phyloP scores from a whole-genome alignment of 23 tunicate genomes.

The Diplosoma virens region DNA sequence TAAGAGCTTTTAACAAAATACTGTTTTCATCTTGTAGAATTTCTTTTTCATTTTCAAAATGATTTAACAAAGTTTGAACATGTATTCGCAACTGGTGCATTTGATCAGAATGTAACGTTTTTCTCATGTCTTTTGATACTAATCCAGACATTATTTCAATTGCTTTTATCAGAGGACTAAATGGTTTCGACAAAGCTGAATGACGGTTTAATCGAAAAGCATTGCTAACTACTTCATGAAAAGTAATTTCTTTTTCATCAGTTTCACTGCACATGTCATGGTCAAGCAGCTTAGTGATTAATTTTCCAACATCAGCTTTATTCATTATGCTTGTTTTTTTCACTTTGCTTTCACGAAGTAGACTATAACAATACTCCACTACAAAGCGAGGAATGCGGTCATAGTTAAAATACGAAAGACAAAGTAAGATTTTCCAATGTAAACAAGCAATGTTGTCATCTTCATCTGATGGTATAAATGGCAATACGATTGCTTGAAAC shows the following conservation, averaged over 20 bases:
- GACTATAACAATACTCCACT: constrained; percentile 28
- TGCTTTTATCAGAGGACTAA: constrained; percentile 12
- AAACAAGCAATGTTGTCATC: constrained; percentile 1
- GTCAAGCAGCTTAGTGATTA: constrained; percentile 28
- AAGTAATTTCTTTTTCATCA: constrained; percentile 36
- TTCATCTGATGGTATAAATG: constrained; percentile 24
- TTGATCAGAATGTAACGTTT: background rate
- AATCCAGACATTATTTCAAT: background rate
- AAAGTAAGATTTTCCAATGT: constrained; percentile 43
- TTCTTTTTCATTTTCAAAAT: background rate
- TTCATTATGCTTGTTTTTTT: background rate
- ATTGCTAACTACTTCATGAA: constrained; percentile 51
- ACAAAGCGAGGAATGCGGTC: constrained; percentile 40
- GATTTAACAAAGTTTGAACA: background rate
- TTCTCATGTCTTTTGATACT: constrained; percentile 19
- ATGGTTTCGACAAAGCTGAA: background rate
- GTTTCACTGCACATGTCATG: constrained; percentile 33
- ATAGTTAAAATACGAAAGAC: constrained; percentile 51
- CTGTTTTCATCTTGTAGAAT: background rate
- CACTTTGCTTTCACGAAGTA: constrained; percentile 17
- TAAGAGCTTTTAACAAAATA: background rate
- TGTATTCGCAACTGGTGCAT: constrained; percentile 9
- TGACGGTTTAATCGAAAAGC: constrained; percentile 31
- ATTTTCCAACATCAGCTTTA: constrained; percentile 21
- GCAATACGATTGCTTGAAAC: constrained; percentile 51